phyloP scores from a whole-genome alignment of 2,888 invertebrate species.

The Odontomyia ornata region DNA sequence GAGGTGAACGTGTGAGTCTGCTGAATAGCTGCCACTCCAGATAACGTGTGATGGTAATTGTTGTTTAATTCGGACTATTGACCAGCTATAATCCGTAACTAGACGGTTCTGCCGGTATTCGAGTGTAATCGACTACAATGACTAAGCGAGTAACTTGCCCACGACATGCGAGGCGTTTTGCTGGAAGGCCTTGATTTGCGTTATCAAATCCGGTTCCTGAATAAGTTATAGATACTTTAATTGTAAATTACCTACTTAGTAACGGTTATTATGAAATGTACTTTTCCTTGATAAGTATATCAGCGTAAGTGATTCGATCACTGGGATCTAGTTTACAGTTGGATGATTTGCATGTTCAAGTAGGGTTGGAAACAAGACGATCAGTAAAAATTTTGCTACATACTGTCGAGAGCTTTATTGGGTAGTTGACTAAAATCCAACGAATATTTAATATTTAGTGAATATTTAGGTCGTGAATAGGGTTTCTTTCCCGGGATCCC shows the following conservation, averaged over 20 bases:
- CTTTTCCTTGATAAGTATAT: neutral
- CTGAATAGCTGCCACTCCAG: neutral
- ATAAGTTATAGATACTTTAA: neutral
- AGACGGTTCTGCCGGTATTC: neutral
- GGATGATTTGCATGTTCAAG: no score
- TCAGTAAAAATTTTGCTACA: no score
- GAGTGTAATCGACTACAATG: slow-evolving; percentile 21
- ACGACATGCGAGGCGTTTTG: neutral
- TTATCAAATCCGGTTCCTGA: slow-evolving; percentile 22
- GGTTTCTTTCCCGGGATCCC: no score
- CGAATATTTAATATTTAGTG: no score
- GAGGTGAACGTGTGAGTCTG: slow-evolving; percentile 7
- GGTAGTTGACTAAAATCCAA: no score
- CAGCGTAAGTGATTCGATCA: no score
- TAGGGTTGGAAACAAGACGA: no score
- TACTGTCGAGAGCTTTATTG: no score
- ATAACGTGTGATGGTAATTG: slow-evolving; percentile 2
- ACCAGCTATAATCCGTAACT: neutral
- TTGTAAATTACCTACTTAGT: neutral
- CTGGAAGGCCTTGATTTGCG: slow-evolving; percentile 10
- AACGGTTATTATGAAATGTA: neutral
- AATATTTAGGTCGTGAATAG: no score
- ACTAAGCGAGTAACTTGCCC: slow-evolving; percentile 13
- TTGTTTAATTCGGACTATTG: neutral
- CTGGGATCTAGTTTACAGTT: no score